Evolutionary conservation across 2,113 vertebrate species (phyloP), one percentile per base, ranked within the genome.

Genomic region (Indri indri): DNA sequence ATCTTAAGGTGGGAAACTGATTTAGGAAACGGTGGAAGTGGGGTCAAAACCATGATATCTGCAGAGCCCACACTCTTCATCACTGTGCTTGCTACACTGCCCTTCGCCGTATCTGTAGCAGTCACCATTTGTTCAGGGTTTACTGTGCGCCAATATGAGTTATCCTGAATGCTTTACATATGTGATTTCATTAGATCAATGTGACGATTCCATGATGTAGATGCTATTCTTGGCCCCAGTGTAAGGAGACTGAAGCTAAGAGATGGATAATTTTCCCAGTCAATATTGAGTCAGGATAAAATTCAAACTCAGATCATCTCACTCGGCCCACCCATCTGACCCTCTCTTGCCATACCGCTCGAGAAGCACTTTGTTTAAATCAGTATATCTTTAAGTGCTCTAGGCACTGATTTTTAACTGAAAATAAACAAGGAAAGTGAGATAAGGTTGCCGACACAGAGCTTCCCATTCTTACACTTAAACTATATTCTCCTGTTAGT

Each of bases 171-270:
- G 50, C 2, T 16, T 80, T 45, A 13, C 2, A 5, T 47, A 40
- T 7, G 10, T 23, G 20, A 17, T 45, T 79, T 57, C 63, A 83
- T 65, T 23, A 90, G 3, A 32, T 47, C 34, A 27, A 22, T 11
- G 42, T 8, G 63, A 50, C 22, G 47, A 13, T 61, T 88, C 32
- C 25, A 7, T 57, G 22, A 68, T 7, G 6, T 3, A 54, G 20
- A 25, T 37, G 25, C 32, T 73, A 40, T 73, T 25, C 23, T 23
- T 47, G 22, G 5, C 1, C 40, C 63, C 17, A 57, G 76, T 84
- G 90, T 87, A 87, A 73, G n/a, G 22, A 95, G 66, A 96, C 8
- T 40, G 42, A 90, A 68, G 3, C 32, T 95, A 25, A 85, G 52
- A 34, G 54, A 71, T 25, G 6, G 1, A 6, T 27, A 50, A 50